These are phyloP conservation scores for Myrmecobius fasciatus DNA, from an alignment of 2,113 vertebrate species.

Conservation along the genomic window DNA sequence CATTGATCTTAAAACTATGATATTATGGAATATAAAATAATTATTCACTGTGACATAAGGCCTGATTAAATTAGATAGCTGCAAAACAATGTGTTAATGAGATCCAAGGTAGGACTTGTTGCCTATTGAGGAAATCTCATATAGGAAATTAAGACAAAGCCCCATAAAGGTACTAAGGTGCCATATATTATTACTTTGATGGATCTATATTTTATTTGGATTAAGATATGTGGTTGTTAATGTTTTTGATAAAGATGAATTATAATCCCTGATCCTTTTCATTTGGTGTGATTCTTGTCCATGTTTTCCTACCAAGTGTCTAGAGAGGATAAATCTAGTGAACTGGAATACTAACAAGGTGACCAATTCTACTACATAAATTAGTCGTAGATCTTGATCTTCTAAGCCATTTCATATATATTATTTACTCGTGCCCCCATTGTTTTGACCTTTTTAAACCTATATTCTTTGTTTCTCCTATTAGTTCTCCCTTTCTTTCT, in stretches of 20 bases:
- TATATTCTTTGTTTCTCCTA: not conserved
- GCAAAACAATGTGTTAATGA: not conserved
- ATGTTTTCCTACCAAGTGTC: not conserved
- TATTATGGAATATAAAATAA: not conserved
- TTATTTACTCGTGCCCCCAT: not conserved
- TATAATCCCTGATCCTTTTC: not conserved
- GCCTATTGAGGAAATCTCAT: not conserved
- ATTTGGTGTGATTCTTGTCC: not conserved
- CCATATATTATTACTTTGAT: not conserved
- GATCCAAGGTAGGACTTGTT: not conserved
- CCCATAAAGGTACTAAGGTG: not conserved
- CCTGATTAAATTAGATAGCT: not conserved
- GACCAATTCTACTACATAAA: not conserved
- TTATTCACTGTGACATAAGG: not conserved
- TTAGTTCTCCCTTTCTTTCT: not conserved
- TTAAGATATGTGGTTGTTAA: not conserved
- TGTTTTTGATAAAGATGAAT: not conserved
- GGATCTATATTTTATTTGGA: not conserved
- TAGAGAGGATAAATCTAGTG: not conserved
- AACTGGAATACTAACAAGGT: not conserved
- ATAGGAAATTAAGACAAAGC: not conserved
- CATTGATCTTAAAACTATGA: not conserved
- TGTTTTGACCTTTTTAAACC: not conserved
- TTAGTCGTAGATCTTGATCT: not conserved
- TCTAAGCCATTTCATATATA: not conserved